Evolutionary conservation across 2,113 vertebrate genomes (phyloP), one percentile per base, ranked within the genome.

Genomic region (Charadrius vociferus): DNA sequence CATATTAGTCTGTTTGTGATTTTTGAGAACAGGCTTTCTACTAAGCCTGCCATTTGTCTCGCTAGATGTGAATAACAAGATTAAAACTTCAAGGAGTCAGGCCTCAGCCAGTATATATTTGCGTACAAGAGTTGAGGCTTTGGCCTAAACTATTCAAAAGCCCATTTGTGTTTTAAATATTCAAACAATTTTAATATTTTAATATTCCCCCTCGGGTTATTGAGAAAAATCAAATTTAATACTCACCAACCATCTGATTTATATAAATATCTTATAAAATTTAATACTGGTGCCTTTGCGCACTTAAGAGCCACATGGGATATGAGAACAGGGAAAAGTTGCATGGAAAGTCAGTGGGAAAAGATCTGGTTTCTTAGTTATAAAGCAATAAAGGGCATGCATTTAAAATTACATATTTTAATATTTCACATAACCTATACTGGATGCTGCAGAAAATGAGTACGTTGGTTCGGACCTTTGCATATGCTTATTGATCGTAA

Each of bases 191-290:
- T 95, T 93, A 95, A 96, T 97, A 96, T 96, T 95, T 95, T 93
- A 95, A 95, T 85, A 93, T 85, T 85, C 85, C 81, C 95, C 96
- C 91, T 95, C 30, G 4, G 81, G 88, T 96, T 96, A 95, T 91
- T 95, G 91, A 86, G 85, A 87, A 93, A 94, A 96, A 96, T 96
- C 89, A 93, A 67, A 87, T 96, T 96, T 97, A 96, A 92, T 93
- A 91, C 93, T 95, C 83, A 92, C 96, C 89, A 97, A 93, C 79
- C 95, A 90, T 97, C 89, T 96, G 97, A 96, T 96, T 97, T 96
- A 97, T 97, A 98, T 97, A 96, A 94, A 96, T 95, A 96, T 96
- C 96, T 96, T 95, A 98, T 98, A 96, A 98, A 97, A 71, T 96
- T 97, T 96, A 95, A 93, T 81, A 90, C 91, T 92, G 93, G 93